phyloP scores from a whole-genome alignment of 2,113 vertebrate species.

The Callopanchax toddi region DNA sequence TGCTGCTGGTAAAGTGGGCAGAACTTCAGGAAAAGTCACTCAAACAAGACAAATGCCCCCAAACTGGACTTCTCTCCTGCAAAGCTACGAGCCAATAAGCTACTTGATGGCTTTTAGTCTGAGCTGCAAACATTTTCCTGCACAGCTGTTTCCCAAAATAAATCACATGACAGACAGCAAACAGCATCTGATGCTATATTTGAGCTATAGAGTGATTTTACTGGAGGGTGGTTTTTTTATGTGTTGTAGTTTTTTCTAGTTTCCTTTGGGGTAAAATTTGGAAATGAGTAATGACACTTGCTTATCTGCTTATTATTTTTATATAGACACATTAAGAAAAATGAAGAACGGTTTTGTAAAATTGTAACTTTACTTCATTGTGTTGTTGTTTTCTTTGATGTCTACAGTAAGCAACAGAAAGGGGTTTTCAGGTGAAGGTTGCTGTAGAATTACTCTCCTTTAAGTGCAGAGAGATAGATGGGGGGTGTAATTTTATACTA shows the following conservation, averaged over 20 bases:
- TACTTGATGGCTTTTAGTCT: too few species aligned
- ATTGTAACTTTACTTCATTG: background rate
- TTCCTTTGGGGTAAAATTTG: background rate
- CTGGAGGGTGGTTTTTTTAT: background rate
- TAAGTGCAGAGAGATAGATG: background rate
- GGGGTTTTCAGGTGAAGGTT: background rate
- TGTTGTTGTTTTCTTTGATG: background rate
- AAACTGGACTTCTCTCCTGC: constrained; percentile 12
- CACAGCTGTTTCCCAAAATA: too few species aligned
- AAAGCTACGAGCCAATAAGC: background rate
- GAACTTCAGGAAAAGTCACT: constrained; percentile 32
- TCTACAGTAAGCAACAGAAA: background rate
- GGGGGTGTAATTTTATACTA: constrained; percentile 13
- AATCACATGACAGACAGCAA: constrained; percentile 10
- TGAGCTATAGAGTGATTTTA: constrained; percentile 12
- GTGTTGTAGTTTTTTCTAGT: background rate
- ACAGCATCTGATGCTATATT: constrained; percentile 35
- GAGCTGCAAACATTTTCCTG: too few species aligned
- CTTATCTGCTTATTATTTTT: too few species aligned
- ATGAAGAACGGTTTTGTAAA: background rate
- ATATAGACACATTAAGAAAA: too few species aligned
- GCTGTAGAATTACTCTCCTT: background rate
- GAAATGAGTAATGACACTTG: background rate
- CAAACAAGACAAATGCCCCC: constrained; percentile 40
- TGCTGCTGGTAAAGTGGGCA: constrained; percentile 29